Evolutionary conservation across 2,797 vertebrate species (phyloP).

Genomic region (Linurgus olivaceus): DNA sequence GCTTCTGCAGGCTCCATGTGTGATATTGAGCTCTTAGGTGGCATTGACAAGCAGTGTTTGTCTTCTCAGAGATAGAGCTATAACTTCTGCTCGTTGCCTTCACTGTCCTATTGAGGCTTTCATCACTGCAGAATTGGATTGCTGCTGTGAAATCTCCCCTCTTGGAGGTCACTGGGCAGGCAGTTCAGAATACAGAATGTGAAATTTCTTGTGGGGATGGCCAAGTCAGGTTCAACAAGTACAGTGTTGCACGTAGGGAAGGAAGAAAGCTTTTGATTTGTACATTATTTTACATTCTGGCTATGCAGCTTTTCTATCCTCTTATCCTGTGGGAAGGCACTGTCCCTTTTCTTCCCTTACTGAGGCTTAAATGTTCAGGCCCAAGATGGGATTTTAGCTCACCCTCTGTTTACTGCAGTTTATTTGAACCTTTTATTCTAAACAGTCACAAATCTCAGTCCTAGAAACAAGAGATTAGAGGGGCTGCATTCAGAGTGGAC

Average conservation of each 20-base stretch:
- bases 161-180: constrained; percentile 24
- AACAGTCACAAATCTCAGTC: not conserved
- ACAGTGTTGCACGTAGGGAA: not conserved
- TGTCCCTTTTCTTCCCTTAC: not conserved
- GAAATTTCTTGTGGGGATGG: not conserved
- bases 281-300: fast-evolving
- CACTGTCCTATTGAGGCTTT: not conserved
- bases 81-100: constrained; percentile 31
- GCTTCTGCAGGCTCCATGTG: not conserved
- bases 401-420: not conserved
- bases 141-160: not conserved
- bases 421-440: not conserved
- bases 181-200: not conserved
- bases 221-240: not conserved
- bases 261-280: not conserved
- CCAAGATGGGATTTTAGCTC: not conserved
- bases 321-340: not conserved
- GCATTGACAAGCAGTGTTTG: constrained; percentile 32
- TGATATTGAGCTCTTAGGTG: constrained; percentile 12
- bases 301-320: not conserved
- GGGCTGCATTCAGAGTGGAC: not conserved
- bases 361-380: not conserved
- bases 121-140: constrained; percentile 14
- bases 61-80: constrained; percentile 22
- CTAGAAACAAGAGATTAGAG: not conserved